These are phyloP conservation scores for Alectoris magna DNA, from an alignment of 2,797 vertebrate species.

Conservation along the genomic window DNA sequence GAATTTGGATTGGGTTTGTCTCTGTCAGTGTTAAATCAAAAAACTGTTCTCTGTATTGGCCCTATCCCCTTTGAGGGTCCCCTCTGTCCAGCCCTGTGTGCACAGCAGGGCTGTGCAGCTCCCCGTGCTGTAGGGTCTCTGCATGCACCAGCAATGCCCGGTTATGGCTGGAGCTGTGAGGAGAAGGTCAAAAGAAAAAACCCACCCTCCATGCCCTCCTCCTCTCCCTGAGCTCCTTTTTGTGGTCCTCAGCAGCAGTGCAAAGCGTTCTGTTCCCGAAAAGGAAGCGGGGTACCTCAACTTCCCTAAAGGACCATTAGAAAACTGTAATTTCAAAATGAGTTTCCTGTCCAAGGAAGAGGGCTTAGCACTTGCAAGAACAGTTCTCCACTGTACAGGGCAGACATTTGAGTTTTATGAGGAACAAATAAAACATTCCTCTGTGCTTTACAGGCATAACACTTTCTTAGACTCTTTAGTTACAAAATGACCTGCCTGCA, in stretches of 20 bases:
- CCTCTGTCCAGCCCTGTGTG: not conserved
- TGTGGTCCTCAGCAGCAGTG: conserved; percentile 9
- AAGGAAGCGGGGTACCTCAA: conserved; percentile 61
- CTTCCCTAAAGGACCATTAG: conserved; percentile 70
- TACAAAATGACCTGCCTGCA: conserved; percentile 33
- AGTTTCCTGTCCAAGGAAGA: conserved; percentile 66
- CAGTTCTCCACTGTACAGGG: conserved; percentile 45
- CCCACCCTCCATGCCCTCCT: not conserved
- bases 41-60: not conserved
- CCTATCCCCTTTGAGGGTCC: not conserved
- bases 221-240: conserved; percentile 3
- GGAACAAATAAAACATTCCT: conserved; percentile 73
- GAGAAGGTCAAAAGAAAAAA: conserved; percentile 20
- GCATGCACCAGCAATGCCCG: not conserved
- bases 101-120: not conserved
- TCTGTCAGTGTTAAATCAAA: not conserved
- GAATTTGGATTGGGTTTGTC: not conserved
- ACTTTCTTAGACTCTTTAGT: conserved; percentile 63
- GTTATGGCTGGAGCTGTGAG: not conserved
- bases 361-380: conserved; percentile 61
- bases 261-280: conserved; percentile 29
- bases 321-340: conserved; percentile 68
- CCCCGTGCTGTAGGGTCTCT: not conserved
- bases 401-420: conserved; percentile 67
- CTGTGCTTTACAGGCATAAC: conserved; percentile 58